Conservation (phyloP, 2,113 vertebrate genomes). For the Anhinga rufa region DNA sequence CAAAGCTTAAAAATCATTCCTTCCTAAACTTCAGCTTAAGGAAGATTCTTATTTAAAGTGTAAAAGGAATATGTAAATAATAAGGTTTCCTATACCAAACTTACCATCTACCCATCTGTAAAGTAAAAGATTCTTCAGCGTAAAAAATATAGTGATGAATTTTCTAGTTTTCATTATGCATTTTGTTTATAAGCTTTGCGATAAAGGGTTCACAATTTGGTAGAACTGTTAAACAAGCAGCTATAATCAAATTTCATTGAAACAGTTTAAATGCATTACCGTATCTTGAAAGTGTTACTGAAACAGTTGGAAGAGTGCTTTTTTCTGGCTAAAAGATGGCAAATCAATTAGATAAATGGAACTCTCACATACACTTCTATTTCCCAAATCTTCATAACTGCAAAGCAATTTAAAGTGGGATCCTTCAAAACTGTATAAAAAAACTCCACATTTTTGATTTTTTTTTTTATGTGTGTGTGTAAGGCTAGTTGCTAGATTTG, state of each 20-base stretch:
- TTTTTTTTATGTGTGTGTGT: background rate
- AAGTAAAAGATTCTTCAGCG: background rate
- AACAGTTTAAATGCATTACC: background rate
- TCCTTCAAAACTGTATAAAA: background rate
- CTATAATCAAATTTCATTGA: background rate
- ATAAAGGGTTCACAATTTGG: background rate
- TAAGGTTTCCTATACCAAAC: background rate
- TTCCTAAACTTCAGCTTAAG: background rate
- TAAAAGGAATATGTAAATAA: background rate
- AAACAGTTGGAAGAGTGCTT: background rate
- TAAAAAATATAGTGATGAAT: background rate
- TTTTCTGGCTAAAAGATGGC: background rate
- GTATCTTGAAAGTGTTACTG: background rate
- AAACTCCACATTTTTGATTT: rapidly evolving
- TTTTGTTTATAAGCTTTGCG: background rate
- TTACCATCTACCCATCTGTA: background rate
- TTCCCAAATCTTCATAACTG: background rate
- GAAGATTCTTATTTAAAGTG: background rate
- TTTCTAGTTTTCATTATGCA: background rate
- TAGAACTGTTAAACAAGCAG: background rate
- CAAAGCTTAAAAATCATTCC: background rate
- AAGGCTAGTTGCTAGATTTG: background rate
- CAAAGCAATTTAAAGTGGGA: background rate
- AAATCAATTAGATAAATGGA: background rate
- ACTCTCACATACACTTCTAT: background rate